phyloP scores from a whole-genome alignment of 2,797 vertebrate species.

The Clarias fuscus region DNA sequence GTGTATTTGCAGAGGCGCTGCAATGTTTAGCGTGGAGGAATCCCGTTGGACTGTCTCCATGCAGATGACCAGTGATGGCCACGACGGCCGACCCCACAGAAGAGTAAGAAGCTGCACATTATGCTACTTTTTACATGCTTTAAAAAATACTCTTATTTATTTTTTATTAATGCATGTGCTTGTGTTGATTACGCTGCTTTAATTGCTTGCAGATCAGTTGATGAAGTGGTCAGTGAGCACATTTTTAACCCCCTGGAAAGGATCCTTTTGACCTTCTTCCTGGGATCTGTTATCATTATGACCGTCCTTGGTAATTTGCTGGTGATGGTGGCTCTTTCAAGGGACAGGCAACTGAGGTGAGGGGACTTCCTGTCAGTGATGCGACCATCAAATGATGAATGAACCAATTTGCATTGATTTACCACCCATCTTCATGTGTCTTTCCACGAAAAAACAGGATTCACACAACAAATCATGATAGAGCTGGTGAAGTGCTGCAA shows the following conservation, averaged over 20 bases:
- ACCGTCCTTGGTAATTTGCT: constrained; percentile 80
- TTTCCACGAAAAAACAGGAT: neutral
- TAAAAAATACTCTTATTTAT: neutral
- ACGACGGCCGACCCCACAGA: constrained; percentile 68
- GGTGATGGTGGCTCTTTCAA: constrained; percentile 83
- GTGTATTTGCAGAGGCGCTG: constrained; percentile 42
- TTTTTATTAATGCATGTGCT: neutral
- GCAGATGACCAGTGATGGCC: constrained; percentile 81
- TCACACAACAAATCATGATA: neutral
- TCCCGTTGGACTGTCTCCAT: constrained; percentile 66
- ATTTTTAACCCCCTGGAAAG: constrained; percentile 67
- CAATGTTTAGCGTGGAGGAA: constrained; percentile 65
- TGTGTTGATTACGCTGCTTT: neutral
- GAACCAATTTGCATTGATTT: constrained; percentile 8
- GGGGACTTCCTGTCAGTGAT: constrained; percentile 15
- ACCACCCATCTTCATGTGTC: neutral
- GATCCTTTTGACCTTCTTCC: constrained; percentile 70
- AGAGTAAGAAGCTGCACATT: constrained; percentile 63
- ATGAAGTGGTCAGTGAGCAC: constrained; percentile 66
- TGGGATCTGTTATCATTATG: constrained; percentile 77
- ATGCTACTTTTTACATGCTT: neutral
- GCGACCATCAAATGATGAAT: neutral
- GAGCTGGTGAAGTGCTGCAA: neutral
- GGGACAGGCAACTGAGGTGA: constrained; percentile 79
- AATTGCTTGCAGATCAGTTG: constrained; percentile 66